phyloP scores from a whole-genome alignment of 2,797 vertebrate species.

The Onychomys leucogaster region DNA sequence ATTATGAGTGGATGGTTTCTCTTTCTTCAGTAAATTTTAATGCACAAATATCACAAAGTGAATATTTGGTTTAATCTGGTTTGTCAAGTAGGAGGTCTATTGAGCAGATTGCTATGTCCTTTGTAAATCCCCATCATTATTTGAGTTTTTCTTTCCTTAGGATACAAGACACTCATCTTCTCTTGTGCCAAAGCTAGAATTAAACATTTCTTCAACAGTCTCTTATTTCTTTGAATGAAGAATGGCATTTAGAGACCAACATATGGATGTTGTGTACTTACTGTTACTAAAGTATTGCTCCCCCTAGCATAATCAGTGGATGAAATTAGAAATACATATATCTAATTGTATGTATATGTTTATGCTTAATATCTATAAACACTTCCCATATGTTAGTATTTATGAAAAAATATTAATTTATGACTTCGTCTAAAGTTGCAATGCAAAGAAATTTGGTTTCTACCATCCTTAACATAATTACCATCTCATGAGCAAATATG shows the following conservation, averaged over 20 bases:
- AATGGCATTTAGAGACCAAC: background rate
- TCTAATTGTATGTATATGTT: background rate
- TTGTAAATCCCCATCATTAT: background rate
- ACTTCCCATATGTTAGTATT: background rate
- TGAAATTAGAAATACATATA: background rate
- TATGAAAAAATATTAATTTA: background rate
- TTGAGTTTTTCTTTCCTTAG: background rate
- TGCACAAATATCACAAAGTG: background rate
- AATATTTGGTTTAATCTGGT: background rate
- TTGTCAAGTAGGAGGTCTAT: background rate
- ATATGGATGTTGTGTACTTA: background rate
- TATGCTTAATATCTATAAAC: background rate
- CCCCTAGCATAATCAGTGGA: background rate
- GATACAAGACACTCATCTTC: background rate
- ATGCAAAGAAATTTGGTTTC: background rate
- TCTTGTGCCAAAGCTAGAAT: background rate
- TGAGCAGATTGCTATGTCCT: background rate
- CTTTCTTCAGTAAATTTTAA: background rate
- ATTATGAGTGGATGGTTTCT: background rate
- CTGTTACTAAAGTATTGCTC: background rate
- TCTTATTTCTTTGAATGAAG: background rate
- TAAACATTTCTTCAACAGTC: background rate
- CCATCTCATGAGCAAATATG: background rate
- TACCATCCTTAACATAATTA: background rate
- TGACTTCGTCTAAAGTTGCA: background rate